Conservation (phyloP, 2,113 vertebrate genomes). For the Tricholaema leucomelas region DNA sequence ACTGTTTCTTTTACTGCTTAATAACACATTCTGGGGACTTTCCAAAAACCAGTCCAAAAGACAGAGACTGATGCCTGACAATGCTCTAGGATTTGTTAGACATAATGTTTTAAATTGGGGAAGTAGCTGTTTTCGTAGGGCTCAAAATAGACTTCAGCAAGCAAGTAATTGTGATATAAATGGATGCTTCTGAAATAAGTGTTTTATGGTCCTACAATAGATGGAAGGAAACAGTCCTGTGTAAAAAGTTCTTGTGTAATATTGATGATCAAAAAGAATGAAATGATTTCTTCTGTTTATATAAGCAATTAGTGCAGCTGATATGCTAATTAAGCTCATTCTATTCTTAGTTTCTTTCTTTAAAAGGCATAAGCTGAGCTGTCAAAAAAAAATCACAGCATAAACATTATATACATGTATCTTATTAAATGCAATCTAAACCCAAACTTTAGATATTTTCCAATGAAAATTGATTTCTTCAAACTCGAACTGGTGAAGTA, state of each 20-base stretch:
- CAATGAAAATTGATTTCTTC: background rate
- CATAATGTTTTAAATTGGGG: background rate
- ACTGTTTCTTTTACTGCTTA: background rate
- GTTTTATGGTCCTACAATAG: background rate
- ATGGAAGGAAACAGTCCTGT: background rate
- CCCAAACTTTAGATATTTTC: background rate
- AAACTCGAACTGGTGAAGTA: background rate
- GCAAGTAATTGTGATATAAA: slow-evolving; percentile 22
- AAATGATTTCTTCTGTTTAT: background rate
- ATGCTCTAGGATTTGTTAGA: background rate
- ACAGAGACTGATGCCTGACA: background rate
- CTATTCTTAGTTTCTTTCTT: background rate
- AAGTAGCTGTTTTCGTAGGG: background rate
- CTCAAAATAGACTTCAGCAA: background rate
- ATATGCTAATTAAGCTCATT: slow-evolving; percentile 4
- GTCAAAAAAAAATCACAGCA: background rate
- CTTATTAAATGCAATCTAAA: background rate
- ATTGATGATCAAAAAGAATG: background rate
- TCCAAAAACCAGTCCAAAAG: slow-evolving; percentile 9
- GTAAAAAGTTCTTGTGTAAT: background rate
- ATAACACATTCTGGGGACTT: background rate
- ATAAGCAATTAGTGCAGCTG: background rate
- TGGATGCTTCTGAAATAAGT: background rate
- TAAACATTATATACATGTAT: background rate
- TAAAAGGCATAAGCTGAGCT: background rate